Base-by-base conservation (phyloP, 1,140 invertebrate species). In the Trichonephila clavata region DNA sequence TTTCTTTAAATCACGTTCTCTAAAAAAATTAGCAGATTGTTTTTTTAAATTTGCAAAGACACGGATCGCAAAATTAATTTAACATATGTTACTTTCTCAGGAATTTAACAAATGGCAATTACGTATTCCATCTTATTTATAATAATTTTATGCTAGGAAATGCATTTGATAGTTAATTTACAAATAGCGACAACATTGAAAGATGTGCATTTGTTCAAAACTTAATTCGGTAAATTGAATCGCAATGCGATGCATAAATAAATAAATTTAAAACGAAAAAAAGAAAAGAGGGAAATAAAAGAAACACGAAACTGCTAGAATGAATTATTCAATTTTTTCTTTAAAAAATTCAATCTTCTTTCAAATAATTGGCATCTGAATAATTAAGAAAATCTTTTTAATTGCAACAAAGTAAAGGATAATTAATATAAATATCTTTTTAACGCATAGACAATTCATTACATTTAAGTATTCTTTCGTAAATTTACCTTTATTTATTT, bases 321-420 rank as follows among this genome's bases (percentile, higher is more conserved):
- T 24, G 24, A n/a, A 65, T 65, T 65, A 65, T 65, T 65, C 16
- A 50, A 50, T 77, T 77, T 77, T 77, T 77, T 18, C 2, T 16
- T 18, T 20, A 7, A 77, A 77, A 68, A 77, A 77, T 32, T 18
- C 18, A 39, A 77, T 77, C 71, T 39, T 77, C 71, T 77, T 39
- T 77, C 32, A 16, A 39, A 32, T 77, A 77, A 77, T 77, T 77
- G 71, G 71, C 71, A 77, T 77, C 27, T 32, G 27, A 32, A 77
- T 77, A 77, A 77, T 77, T 84, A 84, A 84, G 50, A 84, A 84
- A 84, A 84, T 50, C 27, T 59, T 24, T 84, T 50, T 84, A 77
- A 77, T 77, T 77, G 32, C 71, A 39, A 32, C 71, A 77, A 77
- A 77, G 27, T 77, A 77, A 77, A 32, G 20, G 71, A 77, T 77